Conservation (phyloP, 2,888 invertebrate species). For the Torymus texanus region DNA sequence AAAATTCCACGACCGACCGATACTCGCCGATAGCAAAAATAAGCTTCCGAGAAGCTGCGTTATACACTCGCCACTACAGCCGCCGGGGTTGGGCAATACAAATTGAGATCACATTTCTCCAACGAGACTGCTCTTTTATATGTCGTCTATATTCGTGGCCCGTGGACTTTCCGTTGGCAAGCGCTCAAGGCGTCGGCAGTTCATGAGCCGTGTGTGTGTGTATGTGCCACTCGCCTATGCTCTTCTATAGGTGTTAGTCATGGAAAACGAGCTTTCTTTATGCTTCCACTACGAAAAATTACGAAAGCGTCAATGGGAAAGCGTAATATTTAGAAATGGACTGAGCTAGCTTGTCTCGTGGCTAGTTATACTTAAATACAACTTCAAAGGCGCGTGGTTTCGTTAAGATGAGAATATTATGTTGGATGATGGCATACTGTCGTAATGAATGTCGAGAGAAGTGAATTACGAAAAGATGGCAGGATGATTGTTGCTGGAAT, state of each 20-base stretch:
- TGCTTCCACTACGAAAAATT: slow-evolving; percentile 16
- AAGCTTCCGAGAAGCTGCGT: slow-evolving; percentile 37
- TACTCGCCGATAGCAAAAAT: slow-evolving; percentile 18
- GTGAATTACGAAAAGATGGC: too few species aligned
- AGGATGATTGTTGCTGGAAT: too few species aligned
- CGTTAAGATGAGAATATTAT: too few species aligned
- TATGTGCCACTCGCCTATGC: too few species aligned
- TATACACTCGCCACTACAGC: too few species aligned
- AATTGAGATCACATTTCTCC: slow-evolving; percentile 53
- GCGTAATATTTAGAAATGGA: too few species aligned
- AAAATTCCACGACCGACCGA: too few species aligned
- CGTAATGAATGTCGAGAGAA: too few species aligned
- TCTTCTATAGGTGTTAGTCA: not conserved
- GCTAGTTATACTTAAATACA: too few species aligned
- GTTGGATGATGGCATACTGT: too few species aligned
- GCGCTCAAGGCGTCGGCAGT: slow-evolving; percentile 36
- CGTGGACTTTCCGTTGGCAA: slow-evolving; percentile 48
- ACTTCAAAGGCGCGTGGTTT: too few species aligned
- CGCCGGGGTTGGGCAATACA: slow-evolving; percentile 34
- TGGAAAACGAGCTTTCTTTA: slow-evolving; percentile 37
- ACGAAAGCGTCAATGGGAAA: not conserved
- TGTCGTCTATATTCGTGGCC: slow-evolving; percentile 48
- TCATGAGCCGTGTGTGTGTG: not conserved
- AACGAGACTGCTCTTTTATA: slow-evolving; percentile 39
- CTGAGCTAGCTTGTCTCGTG: too few species aligned